Evolutionary conservation across 2,888 invertebrate genomes (phyloP).

Genomic region (Drosophila stalkeri): DNA sequence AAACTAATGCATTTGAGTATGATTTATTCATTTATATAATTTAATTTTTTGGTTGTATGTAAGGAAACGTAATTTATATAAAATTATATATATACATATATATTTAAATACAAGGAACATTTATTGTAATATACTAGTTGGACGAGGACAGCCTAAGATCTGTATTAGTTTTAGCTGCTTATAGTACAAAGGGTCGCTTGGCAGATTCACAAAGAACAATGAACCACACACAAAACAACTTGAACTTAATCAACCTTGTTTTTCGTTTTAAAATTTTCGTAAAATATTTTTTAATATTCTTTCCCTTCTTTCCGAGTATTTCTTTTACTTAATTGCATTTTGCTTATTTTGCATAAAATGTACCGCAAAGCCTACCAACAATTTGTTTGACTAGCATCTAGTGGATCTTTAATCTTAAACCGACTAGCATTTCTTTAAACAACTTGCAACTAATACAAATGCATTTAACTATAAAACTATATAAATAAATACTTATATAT

Average conservation of each 20-base stretch:
- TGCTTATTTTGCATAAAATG: constrained; percentile 70
- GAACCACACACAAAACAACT: constrained; percentile 35
- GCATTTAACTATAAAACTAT: constrained; percentile 37
- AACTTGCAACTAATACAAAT: constrained; percentile 60
- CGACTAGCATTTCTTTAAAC: constrained; percentile 69
- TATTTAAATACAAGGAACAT: constrained; percentile 27
- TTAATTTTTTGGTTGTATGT: constrained; percentile 27
- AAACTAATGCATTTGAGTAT: constrained; percentile 23
- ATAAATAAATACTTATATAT: constrained; percentile 27
- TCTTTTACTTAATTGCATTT: constrained; percentile 68
- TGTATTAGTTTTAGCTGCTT: constrained; percentile 17
- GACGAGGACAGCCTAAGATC: constrained; percentile 9
- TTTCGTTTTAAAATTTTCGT: constrained; percentile 9
- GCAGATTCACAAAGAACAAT: constrained; percentile 46
- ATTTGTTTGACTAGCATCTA: constrained; percentile 75
- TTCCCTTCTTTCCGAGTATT: constrained; percentile 26
- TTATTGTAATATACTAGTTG: constrained; percentile 30
- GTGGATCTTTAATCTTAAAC: constrained; percentile 70
- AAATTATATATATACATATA: constrained; percentile 5
- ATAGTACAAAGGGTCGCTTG: constrained; percentile 28
- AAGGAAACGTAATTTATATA: constrained; percentile 23
- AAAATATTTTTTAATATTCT: constrained; percentile 2
- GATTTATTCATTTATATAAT: neutral
- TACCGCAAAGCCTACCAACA: constrained; percentile 68
- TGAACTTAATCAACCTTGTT: constrained; percentile 16